Percentiles rank a stretch among this genome's conserved stretches.
These are phyloP conservation scores for Dryococelus australis DNA, from an alignment of 2,888 invertebrate genomes.

Conservation along the genomic window DNA sequence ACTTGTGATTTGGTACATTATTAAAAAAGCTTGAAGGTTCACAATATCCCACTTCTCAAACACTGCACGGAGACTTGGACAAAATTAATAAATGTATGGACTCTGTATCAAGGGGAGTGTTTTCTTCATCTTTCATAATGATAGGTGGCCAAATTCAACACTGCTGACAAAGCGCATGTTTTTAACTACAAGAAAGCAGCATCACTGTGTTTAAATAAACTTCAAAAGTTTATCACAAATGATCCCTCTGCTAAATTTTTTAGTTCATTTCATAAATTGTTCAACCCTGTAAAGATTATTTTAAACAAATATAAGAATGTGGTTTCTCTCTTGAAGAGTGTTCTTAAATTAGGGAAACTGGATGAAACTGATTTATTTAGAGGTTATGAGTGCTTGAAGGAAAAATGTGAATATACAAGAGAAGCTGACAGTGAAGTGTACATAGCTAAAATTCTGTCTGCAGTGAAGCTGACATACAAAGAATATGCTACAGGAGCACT, in stretches of 20 bases:
- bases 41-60: too few species aligned
- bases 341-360: neutral
- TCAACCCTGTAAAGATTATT: neutral
- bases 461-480: neutral
- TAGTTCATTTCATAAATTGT: neutral
- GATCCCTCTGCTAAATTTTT: neutral
- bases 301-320: neutral
- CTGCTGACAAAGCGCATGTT: neutral
- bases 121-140: neutral
- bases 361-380: neutral
- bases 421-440: neutral
- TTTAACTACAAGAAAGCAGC: neutral
- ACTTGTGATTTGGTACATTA: neutral
- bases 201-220: neutral
- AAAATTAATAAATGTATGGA: neutral
- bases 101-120: neutral
- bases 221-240: neutral
- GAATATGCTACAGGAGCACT: neutral
- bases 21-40: too few species aligned
- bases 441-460: neutral
- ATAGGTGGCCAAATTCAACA: neutral
- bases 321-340: neutral
- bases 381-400: neutral
- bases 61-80: neutral
- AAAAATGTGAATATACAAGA: neutral